Base-by-base conservation (phyloP, 1,140 invertebrate species). In the Formica selysi region DNA sequence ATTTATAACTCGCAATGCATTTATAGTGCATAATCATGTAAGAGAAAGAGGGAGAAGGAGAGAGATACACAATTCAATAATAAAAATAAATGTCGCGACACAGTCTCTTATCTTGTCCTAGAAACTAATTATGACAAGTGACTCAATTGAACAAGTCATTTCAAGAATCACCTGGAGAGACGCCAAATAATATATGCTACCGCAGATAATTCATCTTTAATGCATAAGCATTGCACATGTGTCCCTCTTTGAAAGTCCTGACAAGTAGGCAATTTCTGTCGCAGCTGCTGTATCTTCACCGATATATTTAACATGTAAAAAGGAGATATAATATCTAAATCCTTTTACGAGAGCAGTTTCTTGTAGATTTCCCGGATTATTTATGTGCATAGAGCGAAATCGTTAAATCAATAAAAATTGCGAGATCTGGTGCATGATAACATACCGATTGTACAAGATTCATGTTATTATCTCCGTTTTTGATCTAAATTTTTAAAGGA, bases 401-500 rank as follows among this genome's bases (percentile, higher is more conserved):
- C 38, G 36, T 10, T 36, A 73, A 19, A 71, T 80, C 26, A 67
- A 57, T 61, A 73, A 19, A 26, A 51, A 38, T 70, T 36, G 48
- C 16, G 26, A 32, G 36, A 29, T 11, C 51, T 19, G 19, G 16
- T 44, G 61, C 22, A 19, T 19, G 36, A 38, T 51, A 70, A 36
- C 16, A 36, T 36, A 26, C 32, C 65, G 38, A 38, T 13, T 32
- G 29, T 32, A 67, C 32, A 38, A 41, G 4, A 51, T 70, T n/a
- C 16, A 44, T 2, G 13, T 78, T 44, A 38, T 54, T n/a, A 51
- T 78, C 32, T 79, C 4, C 0, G 3, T 19, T 68, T 26, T 80
- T 22, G 26, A 65, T 48, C 11, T 85, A 86, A 90, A 91, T 87
- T 79, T 87, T 80, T 79, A 41, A 67, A 87, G 89, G 88, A 89